Base-by-base conservation (phyloP, 1,140 invertebrate genomes). In the Drosophila nasuta region DNA sequence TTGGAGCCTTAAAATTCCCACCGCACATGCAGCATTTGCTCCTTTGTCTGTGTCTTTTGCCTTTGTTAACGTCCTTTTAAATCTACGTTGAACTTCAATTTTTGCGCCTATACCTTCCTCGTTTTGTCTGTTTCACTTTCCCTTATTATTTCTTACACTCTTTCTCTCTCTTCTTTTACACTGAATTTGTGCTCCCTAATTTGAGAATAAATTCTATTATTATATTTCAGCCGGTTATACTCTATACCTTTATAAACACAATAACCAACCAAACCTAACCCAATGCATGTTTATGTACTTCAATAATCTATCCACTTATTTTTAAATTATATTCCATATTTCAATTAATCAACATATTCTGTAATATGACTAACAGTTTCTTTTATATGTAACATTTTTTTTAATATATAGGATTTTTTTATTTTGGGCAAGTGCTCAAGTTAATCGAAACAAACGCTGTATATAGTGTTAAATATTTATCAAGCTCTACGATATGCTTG, bases 1-100 rank as follows among this genome's bases (percentile, higher is more conserved):
- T 30, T 76, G 78, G 82, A 78, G 72, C 62, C 78, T 74, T 54
- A 33, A 71, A 46, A 74, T 17, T 75, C 57, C 74, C 66, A 59
- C 38, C 64, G 79, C 80, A 73, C 69, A 70, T 52, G 79, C 85
- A 73, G 67, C 71, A 75, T 77, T 74, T 77, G 79, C 77, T 77
- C 77, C 81, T 72, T 75, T 82, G 75, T 89, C 72, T 89, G 78
- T 89, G 72, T 89, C 77, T 81, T 76, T 70, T 52, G 77, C 85
- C 72, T 83, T 67, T 80, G 49, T 88, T 89, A 67, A 63, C 60
- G 45, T 56, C 59, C 69, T 65, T 72, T 75, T 58, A 82, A 70
- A 64, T 48, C 79, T 69, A 76, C 60, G 76, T 80, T 88, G 72
- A 71, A 49, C 72, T 80, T 52, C 60, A 83, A 58, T 52, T 54